A percentile compares a stretch with the other conserved stretches of the same genome.
Conservation (phyloP, 1,140 invertebrate genomes). For the Saccostrea cuccullata region DNA sequence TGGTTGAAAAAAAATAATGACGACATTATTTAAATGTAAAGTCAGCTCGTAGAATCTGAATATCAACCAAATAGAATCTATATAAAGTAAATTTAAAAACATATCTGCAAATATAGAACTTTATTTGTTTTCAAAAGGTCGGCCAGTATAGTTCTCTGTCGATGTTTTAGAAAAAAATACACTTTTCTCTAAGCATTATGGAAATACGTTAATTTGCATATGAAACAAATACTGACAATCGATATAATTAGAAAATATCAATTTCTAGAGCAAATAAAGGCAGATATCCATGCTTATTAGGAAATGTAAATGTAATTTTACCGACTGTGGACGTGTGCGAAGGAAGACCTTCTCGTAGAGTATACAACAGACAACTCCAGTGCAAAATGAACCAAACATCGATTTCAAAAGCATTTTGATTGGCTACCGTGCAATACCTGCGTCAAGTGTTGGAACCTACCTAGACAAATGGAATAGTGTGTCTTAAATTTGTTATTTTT, state of each 20-base stretch:
- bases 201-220: conserved; percentile 8
- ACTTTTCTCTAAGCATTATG: conserved; percentile 3
- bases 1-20: neutral
- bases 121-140: neutral
- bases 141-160: neutral
- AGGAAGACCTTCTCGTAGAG: neutral
- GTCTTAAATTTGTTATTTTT: neutral
- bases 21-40: neutral
- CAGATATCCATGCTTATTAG: neutral
- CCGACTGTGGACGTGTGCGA: neutral
- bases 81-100: neutral
- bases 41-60: neutral
- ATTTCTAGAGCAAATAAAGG: conserved; percentile 4
- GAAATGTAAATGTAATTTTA: conserved; percentile 11
- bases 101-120: neutral
- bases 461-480: neutral
- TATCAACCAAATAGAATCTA: neutral
- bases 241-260: neutral
- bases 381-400: neutral
- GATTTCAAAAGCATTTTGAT: neutral
- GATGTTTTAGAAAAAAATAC: neutral
- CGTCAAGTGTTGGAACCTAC: neutral
- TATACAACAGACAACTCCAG: neutral
- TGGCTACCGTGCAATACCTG: neutral
- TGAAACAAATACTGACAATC: neutral